Evolutionary conservation across 2,797 vertebrate species (phyloP).

Genomic region (Rachycentron canadum): DNA sequence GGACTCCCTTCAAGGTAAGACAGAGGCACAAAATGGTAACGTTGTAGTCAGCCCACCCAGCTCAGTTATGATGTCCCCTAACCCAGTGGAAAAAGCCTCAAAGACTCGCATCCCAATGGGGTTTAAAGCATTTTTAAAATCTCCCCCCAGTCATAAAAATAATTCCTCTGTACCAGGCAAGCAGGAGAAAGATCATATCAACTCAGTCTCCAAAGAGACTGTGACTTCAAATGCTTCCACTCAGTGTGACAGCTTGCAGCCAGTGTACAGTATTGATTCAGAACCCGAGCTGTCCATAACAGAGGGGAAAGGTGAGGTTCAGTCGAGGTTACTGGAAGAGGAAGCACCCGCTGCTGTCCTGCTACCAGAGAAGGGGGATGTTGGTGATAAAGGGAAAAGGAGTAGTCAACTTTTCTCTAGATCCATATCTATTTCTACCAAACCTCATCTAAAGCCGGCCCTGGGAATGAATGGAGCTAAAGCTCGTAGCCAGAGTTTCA

Average conservation of each 20-base stretch:
- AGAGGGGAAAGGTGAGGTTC: constrained; percentile 69
- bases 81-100: constrained; percentile 81
- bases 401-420: constrained; percentile 87
- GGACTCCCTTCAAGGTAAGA: constrained; percentile 66
- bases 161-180: constrained; percentile 88
- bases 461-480: constrained; percentile 96
- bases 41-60: constrained; percentile 66
- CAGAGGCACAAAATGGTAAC: constrained; percentile 80
- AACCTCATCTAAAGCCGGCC: constrained; percentile 91
- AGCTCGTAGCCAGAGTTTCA: constrained; percentile 95
- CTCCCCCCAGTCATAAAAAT: constrained; percentile 87
- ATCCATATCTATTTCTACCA: constrained; percentile 89
- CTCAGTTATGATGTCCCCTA: constrained; percentile 70
- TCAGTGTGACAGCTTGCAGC: constrained; percentile 72
- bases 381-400: constrained; percentile 77
- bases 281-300: constrained; percentile 55
- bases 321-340: constrained; percentile 62
- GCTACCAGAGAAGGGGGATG: constrained; percentile 58
- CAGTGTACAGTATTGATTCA: constrained; percentile 53
- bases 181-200: constrained; percentile 93
- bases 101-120: constrained; percentile 90
- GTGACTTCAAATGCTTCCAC: constrained; percentile 75
- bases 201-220: constrained; percentile 88
- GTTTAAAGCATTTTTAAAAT: constrained; percentile 91
- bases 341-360: constrained; percentile 54